Conservation (phyloP, 2,113 vertebrate genomes). For the Turdus rufiventris region DNA sequence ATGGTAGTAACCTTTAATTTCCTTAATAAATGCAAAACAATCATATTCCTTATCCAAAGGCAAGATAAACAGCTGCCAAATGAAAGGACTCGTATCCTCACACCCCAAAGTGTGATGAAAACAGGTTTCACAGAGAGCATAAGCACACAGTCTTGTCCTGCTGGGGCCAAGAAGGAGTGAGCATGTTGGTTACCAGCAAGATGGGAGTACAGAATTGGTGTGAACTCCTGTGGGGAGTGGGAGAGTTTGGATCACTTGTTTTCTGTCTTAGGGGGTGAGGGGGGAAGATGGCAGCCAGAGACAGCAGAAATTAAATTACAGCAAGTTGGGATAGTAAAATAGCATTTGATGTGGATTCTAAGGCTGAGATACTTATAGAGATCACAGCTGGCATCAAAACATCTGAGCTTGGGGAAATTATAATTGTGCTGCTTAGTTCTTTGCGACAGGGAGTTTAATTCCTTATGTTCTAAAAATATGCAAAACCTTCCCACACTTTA, state of each 20-base stretch:
- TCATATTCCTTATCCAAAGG: not conserved
- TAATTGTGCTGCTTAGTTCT: not conserved
- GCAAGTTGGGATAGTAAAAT: not conserved
- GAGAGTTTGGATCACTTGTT: not conserved
- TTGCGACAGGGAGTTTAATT: not conserved
- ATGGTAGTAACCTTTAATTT: not conserved
- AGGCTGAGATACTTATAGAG: not conserved
- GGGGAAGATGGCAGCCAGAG: not conserved
- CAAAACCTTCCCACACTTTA: not conserved
- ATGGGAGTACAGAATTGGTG: not conserved
- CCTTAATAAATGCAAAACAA: not conserved
- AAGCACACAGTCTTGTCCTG: not conserved
- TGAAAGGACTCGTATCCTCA: not conserved
- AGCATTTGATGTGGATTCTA: not conserved
- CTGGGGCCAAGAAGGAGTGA: not conserved
- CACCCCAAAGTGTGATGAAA: not conserved
- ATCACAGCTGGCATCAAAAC: conserved; percentile 7
- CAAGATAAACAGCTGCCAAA: not conserved
- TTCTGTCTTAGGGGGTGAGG: not conserved
- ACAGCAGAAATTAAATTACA: not conserved
- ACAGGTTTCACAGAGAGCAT: not conserved
- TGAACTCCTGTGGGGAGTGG: not conserved
- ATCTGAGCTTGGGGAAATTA: not conserved
- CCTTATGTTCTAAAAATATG: not conserved
- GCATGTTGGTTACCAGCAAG: not conserved